phyloP scores from a whole-genome alignment of 2,888 invertebrate genomes.

The Euclidia mi region DNA sequence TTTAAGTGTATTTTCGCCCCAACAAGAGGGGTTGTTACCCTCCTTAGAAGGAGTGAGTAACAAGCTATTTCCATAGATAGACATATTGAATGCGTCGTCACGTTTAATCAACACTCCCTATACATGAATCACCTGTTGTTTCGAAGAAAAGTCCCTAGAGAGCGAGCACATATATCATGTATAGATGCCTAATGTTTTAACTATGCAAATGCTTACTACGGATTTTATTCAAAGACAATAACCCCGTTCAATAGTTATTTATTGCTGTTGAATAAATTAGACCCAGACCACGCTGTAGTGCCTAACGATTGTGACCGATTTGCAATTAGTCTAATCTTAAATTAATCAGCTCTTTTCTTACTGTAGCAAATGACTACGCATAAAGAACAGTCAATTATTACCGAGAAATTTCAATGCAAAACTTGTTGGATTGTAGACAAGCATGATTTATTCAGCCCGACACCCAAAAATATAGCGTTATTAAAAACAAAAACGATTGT shows the following conservation, averaged over 20 bases:
- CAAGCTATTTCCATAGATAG: slow-evolving; percentile 13
- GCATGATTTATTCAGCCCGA: too few species aligned
- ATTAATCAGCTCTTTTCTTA: too few species aligned
- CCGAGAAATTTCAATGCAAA: too few species aligned
- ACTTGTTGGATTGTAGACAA: too few species aligned
- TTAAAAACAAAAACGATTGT: too few species aligned
- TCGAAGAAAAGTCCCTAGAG: slow-evolving; percentile 23
- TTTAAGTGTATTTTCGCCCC: slow-evolving; percentile 1
- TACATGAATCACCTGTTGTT: slow-evolving; percentile 11
- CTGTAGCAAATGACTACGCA: too few species aligned
- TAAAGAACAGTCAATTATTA: too few species aligned
- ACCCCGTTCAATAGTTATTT: not conserved
- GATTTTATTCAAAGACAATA: slow-evolving; percentile 20
- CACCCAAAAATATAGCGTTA: too few species aligned
- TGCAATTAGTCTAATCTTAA: too few species aligned
- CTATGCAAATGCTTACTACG: slow-evolving; percentile 21
- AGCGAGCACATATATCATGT: slow-evolving; percentile 22
- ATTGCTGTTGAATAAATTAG: too few species aligned
- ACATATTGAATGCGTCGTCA: slow-evolving; percentile 21
- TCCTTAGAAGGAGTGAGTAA: slow-evolving; percentile 4
- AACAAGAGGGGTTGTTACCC: slow-evolving; percentile 4
- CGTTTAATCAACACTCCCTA: slow-evolving; percentile 26
- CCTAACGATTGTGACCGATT: not conserved
- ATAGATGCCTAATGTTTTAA: slow-evolving; percentile 24
- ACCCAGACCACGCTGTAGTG: too few species aligned